Conservation (phyloP, 2,113 vertebrate species). For the Atlantisia rogersi region DNA sequence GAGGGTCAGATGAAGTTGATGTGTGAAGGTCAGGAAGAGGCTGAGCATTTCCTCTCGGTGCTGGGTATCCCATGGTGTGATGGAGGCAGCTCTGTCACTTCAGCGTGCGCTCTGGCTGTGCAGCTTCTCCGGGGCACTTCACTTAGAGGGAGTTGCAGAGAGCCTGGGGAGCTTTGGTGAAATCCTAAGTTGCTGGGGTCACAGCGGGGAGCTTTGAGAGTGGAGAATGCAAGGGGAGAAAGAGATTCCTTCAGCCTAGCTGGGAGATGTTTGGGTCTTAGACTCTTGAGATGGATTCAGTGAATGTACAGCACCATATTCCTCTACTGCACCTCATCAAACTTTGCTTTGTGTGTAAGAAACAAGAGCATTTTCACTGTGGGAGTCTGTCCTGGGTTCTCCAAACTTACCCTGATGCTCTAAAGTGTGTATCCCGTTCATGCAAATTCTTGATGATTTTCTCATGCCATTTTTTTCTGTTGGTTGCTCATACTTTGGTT, state of each 20-base stretch:
- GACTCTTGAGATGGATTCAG: fast-evolving
- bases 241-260: background rate
- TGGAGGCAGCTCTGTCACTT: background rate
- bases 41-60: background rate
- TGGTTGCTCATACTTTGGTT: background rate
- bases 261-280: background rate
- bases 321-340: background rate
- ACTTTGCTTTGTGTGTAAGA: background rate
- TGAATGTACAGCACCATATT: background rate
- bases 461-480: background rate
- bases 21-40: background rate
- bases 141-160: background rate
- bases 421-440: background rate
- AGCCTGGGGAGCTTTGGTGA: background rate
- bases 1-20: background rate
- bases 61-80: background rate
- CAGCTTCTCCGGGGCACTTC: background rate
- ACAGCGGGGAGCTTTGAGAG: background rate
- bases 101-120: background rate
- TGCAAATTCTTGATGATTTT: background rate
- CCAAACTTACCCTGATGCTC: background rate
- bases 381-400: background rate
- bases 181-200: background rate
- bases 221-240: no score
- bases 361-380: background rate